phyloP scores from a whole-genome alignment of 2,797 vertebrate species.

The Siniperca obscura region DNA sequence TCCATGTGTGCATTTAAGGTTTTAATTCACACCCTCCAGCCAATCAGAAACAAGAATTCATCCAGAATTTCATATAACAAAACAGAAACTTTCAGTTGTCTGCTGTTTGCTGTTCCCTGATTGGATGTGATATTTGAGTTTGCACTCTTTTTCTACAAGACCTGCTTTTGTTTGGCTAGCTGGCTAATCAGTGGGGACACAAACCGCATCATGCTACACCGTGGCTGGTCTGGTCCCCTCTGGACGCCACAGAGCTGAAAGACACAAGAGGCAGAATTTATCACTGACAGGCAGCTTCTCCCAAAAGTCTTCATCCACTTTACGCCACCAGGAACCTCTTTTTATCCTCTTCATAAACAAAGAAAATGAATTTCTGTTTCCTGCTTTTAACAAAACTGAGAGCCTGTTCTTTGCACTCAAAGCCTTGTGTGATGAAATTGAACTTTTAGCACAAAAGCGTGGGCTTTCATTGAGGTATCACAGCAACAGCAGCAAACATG shows the following conservation, averaged over 20 bases:
- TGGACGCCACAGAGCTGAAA: conserved; percentile 1
- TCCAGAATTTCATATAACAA: background rate
- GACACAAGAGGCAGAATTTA: conserved; percentile 34
- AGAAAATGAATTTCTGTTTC: background rate
- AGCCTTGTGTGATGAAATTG: conserved; percentile 4
- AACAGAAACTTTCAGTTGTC: conserved; percentile 8
- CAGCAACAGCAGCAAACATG: conserved; percentile 35
- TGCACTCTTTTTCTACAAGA: conserved; percentile 16
- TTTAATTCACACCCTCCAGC: background rate
- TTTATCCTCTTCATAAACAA: background rate
- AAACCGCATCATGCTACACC: conserved; percentile 42
- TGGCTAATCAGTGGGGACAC: conserved; percentile 7
- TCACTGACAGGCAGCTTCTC: conserved; percentile 45
- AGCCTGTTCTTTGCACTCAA: background rate
- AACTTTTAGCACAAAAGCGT: conserved; percentile 22
- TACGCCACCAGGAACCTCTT: conserved; percentile 48
- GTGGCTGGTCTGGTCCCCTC: background rate
- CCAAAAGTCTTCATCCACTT: conserved; percentile 21
- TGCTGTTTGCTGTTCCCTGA: conserved; percentile 41
- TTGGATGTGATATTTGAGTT: conserved; percentile 10
- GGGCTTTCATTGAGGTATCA: conserved; percentile 4
- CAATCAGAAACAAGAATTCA: conserved; percentile 24
- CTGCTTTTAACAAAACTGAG: background rate
- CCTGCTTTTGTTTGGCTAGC: conserved; percentile 15
- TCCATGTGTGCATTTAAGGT: conserved; percentile 2